Percentiles rank a stretch among this genome's conserved stretches.
Evolutionary conservation across 2,888 invertebrate genomes (phyloP).

Genomic region (Apotomis capreana): DNA sequence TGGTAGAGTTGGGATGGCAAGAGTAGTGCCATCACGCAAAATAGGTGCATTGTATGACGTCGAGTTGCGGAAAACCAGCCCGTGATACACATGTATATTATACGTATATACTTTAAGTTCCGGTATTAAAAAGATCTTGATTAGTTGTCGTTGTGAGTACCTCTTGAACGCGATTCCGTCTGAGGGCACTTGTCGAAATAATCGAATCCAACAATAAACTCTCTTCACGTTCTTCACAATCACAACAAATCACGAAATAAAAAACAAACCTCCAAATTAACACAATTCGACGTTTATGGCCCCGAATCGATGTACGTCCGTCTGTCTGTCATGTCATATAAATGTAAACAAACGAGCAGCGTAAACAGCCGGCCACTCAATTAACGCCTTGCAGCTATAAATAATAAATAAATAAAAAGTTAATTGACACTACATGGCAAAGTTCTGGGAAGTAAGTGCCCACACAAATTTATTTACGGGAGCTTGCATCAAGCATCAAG

Average conservation of each 20-base stretch:
- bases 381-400: conserved; percentile 52
- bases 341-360: conserved; percentile 34
- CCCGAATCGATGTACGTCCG: neutral
- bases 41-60: no score
- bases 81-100: no score
- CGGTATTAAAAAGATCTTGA: no score
- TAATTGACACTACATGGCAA: conserved; percentile 42
- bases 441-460: conserved; percentile 20
- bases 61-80: no score
- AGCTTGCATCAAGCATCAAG: neutral
- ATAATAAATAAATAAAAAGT: conserved; percentile 51
- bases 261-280: conserved; percentile 31
- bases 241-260: conserved; percentile 9
- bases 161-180: no score
- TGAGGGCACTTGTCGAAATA: no score
- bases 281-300: conserved; percentile 24
- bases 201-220: no score
- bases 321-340: conserved; percentile 23
- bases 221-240: neutral
- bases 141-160: no score
- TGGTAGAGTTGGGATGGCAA: no score
- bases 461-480: conserved; percentile 9
- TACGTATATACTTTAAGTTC: no score
- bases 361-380: conserved; percentile 49
- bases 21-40: no score